Conservation (phyloP, 2,888 invertebrate genomes). For the Lordiphosa fenestrarum region DNA sequence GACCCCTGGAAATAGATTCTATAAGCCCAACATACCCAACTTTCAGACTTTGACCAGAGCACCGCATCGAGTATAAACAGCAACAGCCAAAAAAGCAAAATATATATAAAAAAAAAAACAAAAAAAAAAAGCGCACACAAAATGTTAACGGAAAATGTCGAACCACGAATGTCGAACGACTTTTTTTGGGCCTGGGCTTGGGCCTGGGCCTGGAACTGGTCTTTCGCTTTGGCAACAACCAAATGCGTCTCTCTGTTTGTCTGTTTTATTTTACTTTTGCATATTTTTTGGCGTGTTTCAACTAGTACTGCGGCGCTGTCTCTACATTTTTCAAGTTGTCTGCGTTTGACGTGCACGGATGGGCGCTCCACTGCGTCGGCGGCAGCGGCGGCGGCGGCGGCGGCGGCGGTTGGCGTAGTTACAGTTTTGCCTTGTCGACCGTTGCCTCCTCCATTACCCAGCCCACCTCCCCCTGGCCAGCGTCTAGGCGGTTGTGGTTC, state of each 20-base stretch:
- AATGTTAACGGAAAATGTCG: constrained; percentile 68
- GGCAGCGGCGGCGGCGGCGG: constrained; percentile 39
- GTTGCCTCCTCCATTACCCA: constrained; percentile 3
- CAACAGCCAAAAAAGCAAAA: constrained; percentile 42
- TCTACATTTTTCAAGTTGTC: constrained; percentile 76
- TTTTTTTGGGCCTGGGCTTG: constrained; percentile 9
- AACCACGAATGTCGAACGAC: constrained; percentile 46
- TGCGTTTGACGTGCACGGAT: constrained; percentile 76
- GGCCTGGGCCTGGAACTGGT: not conserved
- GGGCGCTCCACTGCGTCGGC: constrained; percentile 70
- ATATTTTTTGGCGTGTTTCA: constrained; percentile 76
- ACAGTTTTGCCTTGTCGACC: constrained; percentile 53
- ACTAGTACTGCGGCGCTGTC: constrained; percentile 72
- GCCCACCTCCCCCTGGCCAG: constrained; percentile 1
- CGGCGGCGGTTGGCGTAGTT: constrained; percentile 64
- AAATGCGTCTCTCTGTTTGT: constrained; percentile 48
- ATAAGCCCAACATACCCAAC: constrained; percentile 8
- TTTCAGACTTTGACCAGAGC: not conserved
- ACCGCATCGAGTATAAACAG: constrained; percentile 36
- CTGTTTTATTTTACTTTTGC: constrained; percentile 76
- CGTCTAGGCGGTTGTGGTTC: constrained; percentile 64
- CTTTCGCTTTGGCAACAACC: constrained; percentile 30
- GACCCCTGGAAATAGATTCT: too few species aligned
- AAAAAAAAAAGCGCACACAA: constrained; percentile 3
- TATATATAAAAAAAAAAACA: not conserved